Base-by-base conservation (phyloP, 1,140 invertebrate genomes). In the Tetragnatha versicolor region DNA sequence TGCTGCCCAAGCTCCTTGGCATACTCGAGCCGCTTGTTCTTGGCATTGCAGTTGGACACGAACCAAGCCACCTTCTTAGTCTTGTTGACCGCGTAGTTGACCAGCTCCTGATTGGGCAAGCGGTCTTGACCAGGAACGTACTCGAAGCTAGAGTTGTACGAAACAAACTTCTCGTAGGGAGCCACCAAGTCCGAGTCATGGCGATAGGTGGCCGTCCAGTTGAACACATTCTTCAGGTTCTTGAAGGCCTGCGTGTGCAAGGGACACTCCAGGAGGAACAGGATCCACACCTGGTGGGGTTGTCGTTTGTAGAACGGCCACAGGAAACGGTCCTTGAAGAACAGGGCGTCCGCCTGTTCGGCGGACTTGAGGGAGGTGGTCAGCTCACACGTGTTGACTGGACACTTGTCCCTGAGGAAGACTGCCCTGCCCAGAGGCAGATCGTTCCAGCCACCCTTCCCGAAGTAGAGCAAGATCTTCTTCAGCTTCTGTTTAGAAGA, bases 1-100 rank as follows among this genome's bases (percentile, higher is more conserved):
- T 94, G 89, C 84, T 95, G 94, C 22, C 90, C 88, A 14, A 98
- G 87, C 85, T 95, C 92, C 80, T 92, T 90, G 10, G 95, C 94
- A 87, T 95, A 97, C 81, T 94, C 90, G 75, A 96, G 88, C 27
- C 95, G 89, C 20, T 92, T 91, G 85, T 97, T 98, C 68, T 92
- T 90, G 0, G 95, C 93, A 79, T 91, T 92, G 85, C 96, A 98
- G 86, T 98, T 98, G 27, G 95, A 98, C 20, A 98, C 96, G 85
- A 98, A 98, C 96, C 96, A 98, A 42, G 95, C 96, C 3, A 97
- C 95, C 85, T 93, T 93, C 87, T 94, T 95, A 20, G 93, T 96
- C 85, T 97, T 97, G 84, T 95, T 95, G 3, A 90, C 90, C 0
- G 94, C 93, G 83, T 92, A 96, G 85, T 96, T 95, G 4, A 10